Conservation (phyloP, 2,113 vertebrate genomes). For the rabbit (Oryctolagus cuniculus) region DNA sequence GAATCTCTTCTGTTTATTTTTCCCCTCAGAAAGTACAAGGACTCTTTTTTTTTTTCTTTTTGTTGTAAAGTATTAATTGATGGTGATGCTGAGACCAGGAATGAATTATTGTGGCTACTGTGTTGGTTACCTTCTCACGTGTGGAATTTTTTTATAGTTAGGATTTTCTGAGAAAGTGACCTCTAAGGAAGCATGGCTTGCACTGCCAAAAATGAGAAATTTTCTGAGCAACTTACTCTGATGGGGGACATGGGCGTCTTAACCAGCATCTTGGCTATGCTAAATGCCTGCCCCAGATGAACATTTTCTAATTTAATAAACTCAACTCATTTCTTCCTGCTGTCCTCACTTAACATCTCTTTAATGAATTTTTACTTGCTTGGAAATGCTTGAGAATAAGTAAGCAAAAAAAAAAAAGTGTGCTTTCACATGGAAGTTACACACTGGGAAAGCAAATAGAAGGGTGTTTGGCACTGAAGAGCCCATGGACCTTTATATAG, state of each 20-base stretch:
- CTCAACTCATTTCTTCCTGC: not conserved
- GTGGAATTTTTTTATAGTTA: not conserved
- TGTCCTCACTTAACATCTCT: not conserved
- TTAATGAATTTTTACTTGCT: not conserved
- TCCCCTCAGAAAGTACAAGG: not conserved
- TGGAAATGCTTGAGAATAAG: not conserved
- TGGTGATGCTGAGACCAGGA: not conserved
- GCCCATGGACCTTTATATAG: not conserved
- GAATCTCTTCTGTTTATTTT: not conserved
- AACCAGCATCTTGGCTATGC: no score
- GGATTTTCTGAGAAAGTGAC: constrained; percentile 12
- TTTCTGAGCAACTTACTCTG: not conserved
- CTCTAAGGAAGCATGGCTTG: constrained; percentile 11
- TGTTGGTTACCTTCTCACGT: not conserved
- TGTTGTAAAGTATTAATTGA: constrained; percentile 25
- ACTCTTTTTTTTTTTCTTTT: constrained; percentile 37
- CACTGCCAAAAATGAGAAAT: not conserved
- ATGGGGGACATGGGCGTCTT: no score
- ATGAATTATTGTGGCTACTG: not conserved
- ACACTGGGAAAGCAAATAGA: not conserved
- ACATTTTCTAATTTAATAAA: constrained; percentile 1
- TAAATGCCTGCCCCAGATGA: not conserved
- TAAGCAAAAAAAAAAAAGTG: not conserved
- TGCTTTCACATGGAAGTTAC: not conserved
- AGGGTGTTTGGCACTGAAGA: not conserved